These are phyloP conservation scores for Drosophila pegasa DNA, from an alignment of 2,888 invertebrate genomes.

Conservation along the genomic window DNA sequence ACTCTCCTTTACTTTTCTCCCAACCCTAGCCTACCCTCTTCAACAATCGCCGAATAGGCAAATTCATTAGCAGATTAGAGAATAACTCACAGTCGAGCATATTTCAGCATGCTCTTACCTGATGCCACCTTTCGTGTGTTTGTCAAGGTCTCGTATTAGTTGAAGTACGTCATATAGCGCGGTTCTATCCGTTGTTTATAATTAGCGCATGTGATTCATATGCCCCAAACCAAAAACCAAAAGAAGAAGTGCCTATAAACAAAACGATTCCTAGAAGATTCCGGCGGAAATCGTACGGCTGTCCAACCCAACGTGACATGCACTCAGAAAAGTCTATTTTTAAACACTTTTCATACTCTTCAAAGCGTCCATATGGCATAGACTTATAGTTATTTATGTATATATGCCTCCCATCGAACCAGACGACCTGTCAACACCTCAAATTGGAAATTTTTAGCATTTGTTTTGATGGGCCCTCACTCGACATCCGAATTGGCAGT, in stretches of 20 bases:
- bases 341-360: conserved; percentile 16
- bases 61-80: background rate
- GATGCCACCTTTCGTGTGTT: conserved; percentile 25
- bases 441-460: conserved; percentile 39
- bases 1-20: background rate
- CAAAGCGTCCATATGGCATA: conserved; percentile 13
- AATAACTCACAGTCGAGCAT: background rate
- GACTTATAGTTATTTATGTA: background rate
- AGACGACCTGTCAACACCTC: conserved; percentile 65
- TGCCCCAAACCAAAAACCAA: conserved; percentile 14
- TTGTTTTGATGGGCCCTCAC: conserved; percentile 62
- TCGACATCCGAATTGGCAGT: conserved; percentile 47
- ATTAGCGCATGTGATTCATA: conserved; percentile 58
- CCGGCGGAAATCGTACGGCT: conserved; percentile 29
- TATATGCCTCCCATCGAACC: background rate
- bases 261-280: conserved; percentile 36
- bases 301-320: conserved; percentile 55
- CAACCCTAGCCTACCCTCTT: too few relatives aligned
- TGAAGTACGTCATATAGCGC: conserved; percentile 57
- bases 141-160: conserved; percentile 46
- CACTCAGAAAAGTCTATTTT: conserved; percentile 45
- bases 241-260: conserved; percentile 14
- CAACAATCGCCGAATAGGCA: background rate
- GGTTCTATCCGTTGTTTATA: conserved; percentile 26
- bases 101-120: conserved; percentile 19